Evolutionary conservation across 2,888 invertebrate species (phyloP).

Genomic region (Dryocosmus kuriphilus): DNA sequence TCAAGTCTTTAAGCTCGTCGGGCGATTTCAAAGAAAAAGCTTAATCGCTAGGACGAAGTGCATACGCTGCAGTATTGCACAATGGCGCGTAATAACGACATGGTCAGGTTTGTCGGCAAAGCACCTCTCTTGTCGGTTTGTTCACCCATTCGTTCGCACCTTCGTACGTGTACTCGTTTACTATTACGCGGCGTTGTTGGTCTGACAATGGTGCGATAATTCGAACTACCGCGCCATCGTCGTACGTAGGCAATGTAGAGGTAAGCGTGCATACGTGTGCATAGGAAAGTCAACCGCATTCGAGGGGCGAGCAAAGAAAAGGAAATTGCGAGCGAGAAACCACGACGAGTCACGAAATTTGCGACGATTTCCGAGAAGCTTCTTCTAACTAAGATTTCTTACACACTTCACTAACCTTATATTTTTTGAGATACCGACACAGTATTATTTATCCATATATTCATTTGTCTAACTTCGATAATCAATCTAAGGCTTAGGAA

Average conservation of each 20-base stretch:
- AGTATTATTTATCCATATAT: not conserved
- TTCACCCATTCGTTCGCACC: conserved; percentile 45
- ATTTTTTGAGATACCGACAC: not conserved
- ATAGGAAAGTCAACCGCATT: conserved; percentile 60
- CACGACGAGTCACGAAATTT: not conserved
- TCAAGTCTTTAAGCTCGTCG: conserved; percentile 29
- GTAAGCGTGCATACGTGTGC: conserved; percentile 43
- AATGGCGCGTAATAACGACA: conserved; percentile 65
- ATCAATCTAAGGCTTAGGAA: not conserved
- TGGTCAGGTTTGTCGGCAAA: conserved; percentile 60
- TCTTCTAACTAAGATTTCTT: not conserved
- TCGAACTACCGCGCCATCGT: conserved; percentile 55
- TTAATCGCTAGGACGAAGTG: conserved; percentile 13
- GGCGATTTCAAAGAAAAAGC: conserved; percentile 37
- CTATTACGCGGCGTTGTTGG: conserved; percentile 62
- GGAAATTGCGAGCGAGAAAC: not conserved
- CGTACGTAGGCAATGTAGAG: conserved; percentile 41
- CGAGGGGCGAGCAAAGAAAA: not conserved
- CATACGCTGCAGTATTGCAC: conserved; percentile 50
- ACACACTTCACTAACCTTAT: not conserved
- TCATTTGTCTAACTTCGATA: not conserved
- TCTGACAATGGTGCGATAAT: conserved; percentile 70
- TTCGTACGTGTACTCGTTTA: conserved; percentile 51
- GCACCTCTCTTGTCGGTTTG: conserved; percentile 56
- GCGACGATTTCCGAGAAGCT: not conserved